Conservation (phyloP, 64 coral and sea anemone species). For the Pachyseris speciosa region DNA sequence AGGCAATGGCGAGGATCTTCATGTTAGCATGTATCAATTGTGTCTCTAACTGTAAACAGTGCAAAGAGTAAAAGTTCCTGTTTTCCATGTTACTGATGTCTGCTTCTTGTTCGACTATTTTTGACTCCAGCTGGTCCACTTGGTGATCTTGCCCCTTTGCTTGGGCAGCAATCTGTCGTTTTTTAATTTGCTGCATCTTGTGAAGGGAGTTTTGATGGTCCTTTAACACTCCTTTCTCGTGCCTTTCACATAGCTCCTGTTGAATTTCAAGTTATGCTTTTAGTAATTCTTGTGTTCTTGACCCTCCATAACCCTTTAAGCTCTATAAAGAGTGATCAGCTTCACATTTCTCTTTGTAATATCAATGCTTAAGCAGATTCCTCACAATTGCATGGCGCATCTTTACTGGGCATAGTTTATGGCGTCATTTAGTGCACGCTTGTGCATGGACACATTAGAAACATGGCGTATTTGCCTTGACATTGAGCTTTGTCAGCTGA, state of each 20-base stretch:
- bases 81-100: conserved; percentile 99
- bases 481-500: no score
- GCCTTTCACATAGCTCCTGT: conserved; percentile 94
- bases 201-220: conserved; percentile 97
- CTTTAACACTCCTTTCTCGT: conserved; percentile 97
- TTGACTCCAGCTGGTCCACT: conserved; percentile 88
- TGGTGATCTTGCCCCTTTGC: conserved; percentile 92
- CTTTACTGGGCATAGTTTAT: no score
- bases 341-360: no score
- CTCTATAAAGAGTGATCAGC: no score
- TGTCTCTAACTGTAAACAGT: conserved; percentile 94
- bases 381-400: no score
- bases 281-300: no score
- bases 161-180: conserved; percentile 93
- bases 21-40: conserved; percentile 95
- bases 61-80: conserved; percentile 94
- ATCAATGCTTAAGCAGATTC: no score
- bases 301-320: no score
- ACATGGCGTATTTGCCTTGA: no score
- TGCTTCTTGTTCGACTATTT: conserved; percentile 96
- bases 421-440: no score
- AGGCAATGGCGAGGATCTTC: conserved; percentile 84
- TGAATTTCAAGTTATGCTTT: neutral
- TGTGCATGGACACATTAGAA: no score
- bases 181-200: conserved; percentile 99